Conservation (phyloP, 2,113 vertebrate genomes). For the Callipepla californica region DNA sequence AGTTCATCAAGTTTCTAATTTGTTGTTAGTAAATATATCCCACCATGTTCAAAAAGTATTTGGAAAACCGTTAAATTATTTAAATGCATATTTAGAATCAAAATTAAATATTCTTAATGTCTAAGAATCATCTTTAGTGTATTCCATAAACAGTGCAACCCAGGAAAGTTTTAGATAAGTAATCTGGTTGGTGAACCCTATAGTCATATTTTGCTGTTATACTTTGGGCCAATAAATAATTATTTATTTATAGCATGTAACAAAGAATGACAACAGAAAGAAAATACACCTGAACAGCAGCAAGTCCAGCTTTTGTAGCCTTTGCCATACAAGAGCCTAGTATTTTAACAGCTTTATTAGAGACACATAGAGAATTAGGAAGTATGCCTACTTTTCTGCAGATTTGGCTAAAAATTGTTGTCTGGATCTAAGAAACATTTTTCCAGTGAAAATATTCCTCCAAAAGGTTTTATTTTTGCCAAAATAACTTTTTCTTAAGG, state of each 20-base stretch:
- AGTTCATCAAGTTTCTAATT: neutral
- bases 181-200: neutral
- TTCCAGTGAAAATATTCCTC: slow-evolving; percentile 26
- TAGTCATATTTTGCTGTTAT: neutral
- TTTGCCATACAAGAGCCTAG: neutral
- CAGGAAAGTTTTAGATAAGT: neutral
- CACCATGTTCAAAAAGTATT: neutral
- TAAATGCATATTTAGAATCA: neutral
- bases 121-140: neutral
- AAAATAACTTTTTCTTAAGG: slow-evolving; percentile 23
- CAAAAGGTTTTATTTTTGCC: slow-evolving; percentile 38
- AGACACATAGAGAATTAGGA: neutral
- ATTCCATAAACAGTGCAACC: neutral
- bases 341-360: neutral
- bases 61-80: neutral
- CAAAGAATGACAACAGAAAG: neutral
- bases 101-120: neutral
- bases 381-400: neutral
- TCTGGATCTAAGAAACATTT: slow-evolving; percentile 1
- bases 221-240: neutral
- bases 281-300: neutral
- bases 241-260: neutral
- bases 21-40: neutral
- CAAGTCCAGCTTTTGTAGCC: neutral
- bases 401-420: slow-evolving; percentile 11